Evolutionary conservation across 2,797 vertebrate genomes (phyloP), one percentile per base, ranked within the genome.

Genomic region (Hyperoplus lanceolatus): DNA sequence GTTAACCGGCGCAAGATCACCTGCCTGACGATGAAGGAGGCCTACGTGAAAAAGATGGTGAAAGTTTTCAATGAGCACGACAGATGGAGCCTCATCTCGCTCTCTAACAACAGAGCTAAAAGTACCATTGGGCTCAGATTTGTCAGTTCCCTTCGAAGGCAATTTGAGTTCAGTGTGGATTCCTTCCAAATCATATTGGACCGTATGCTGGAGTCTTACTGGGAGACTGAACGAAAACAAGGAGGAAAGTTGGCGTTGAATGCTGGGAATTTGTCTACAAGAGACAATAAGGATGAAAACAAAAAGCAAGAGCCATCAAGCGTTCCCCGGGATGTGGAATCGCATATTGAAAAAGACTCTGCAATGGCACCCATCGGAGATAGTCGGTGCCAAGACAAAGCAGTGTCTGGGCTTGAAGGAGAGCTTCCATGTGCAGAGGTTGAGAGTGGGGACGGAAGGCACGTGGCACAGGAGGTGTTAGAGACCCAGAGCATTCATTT

Each of bases 101-200:
- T 99, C 42, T 99, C 96, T 46, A 99, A 99, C 92, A 98, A 98
- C 90, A 96, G 95, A 0, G 97, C 98, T 7, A 99, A 99, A 85
- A 29, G 29, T 29, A 99, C 99, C 0, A 95, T 99, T 58, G 98
- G 97, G 67, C 93, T 99, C 15, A 96, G 99, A 80, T 99, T 99
- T 1, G 97, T 99, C 49, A 96, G 95, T 84, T 97, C 97, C 0
- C 95, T 99, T 10, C 93, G 96, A 8, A 93, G 98, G 38, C 98
- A 99, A 91, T 99, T 99, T 84, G 97, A 99, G 92, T 99, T 99
- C 82, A 99, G 98, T 0, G 98, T 99, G 18, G 98, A 99, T 90
- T 99, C 98, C 51, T 99, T 99, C 92, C 98, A 99, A 79, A 99
- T 99, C 62, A 92, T 97, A 67, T 92, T 99, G 81, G 97, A 98